These are phyloP conservation scores for Branchellion lobata DNA, from an alignment of 2,888 invertebrate genomes.

Conservation along the genomic window DNA sequence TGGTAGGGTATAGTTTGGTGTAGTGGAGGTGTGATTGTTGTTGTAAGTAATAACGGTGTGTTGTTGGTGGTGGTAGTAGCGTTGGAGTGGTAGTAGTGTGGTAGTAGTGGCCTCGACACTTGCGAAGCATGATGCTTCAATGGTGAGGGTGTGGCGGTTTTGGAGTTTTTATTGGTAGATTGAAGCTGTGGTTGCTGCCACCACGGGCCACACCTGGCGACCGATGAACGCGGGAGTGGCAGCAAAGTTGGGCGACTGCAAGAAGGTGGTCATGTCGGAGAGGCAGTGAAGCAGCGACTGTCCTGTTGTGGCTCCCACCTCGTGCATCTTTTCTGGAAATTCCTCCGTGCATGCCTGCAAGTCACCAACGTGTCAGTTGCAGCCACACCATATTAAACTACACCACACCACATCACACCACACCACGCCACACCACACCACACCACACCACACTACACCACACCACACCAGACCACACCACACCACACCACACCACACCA, in stretches of 20 bases:
- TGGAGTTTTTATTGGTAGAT: too few relatives aligned
- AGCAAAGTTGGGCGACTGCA: constrained; percentile 88
- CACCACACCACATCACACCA: constrained; percentile 17
- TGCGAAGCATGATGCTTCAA: too few relatives aligned
- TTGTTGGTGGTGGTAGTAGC: too few relatives aligned
- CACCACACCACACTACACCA: constrained; percentile 6
- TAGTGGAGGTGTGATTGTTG: too few relatives aligned
- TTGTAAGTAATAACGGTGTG: too few relatives aligned
- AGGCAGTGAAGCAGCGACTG: constrained; percentile 85
- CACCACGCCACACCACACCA: constrained; percentile 4
- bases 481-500: neutral
- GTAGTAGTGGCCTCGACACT: too few relatives aligned
- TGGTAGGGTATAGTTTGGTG: too few relatives aligned
- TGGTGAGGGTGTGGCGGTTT: too few relatives aligned
- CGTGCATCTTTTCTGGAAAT: constrained; percentile 71
- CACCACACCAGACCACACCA: constrained; percentile 10
- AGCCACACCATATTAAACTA: neutral
- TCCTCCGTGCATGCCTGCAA: neutral
- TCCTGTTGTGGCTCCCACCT: constrained; percentile 71
- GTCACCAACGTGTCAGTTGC: neutral
- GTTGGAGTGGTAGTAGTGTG: too few relatives aligned
- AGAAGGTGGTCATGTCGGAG: constrained; percentile 85
- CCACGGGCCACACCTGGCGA: constrained; percentile 66
- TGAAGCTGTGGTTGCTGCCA: too few relatives aligned
- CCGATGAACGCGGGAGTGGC: constrained; percentile 89